A percentile compares a stretch with the other conserved stretches of the same genome.
Conservation (phyloP, 2,113 vertebrate genomes). For the Rafetus swinhoei region DNA sequence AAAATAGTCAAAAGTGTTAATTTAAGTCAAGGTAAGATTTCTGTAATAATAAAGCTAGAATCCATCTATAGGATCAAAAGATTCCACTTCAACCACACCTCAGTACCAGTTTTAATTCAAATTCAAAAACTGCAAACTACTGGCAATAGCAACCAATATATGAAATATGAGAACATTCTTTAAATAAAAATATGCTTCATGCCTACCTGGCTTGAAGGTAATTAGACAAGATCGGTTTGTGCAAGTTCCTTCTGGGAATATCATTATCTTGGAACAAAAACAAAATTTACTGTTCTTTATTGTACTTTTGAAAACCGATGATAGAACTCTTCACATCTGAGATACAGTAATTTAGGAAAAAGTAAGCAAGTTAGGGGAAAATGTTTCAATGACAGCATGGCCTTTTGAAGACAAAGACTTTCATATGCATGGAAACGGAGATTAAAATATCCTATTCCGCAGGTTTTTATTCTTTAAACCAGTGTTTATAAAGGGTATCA, state of each 20-base stretch:
- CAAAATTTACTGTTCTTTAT: conserved; percentile 40
- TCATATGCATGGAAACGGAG: not conserved
- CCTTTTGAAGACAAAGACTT: not conserved
- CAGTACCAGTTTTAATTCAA: not conserved
- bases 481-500: not conserved
- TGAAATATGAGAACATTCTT: conserved; percentile 41
- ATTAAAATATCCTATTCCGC: not conserved
- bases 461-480: not conserved
- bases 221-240: conserved; percentile 98
- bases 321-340: not conserved
- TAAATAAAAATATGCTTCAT: conserved; percentile 21
- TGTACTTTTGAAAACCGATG: conserved; percentile 31
- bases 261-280: conserved; percentile 90
- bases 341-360: conserved; percentile 29
- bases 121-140: conserved; percentile 29
- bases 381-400: not conserved
- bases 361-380: not conserved
- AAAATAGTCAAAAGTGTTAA: not conserved
- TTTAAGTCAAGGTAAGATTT: not conserved
- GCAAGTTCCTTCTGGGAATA: conserved; percentile 98
- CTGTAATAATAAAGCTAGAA: not conserved
- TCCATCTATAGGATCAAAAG: not conserved
- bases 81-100: not conserved
- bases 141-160: conserved; percentile 21
- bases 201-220: conserved; percentile 98